These are phyloP conservation scores for Melanostigma gelatinosum DNA, from an alignment of 2,113 vertebrate genomes.

Conservation along the genomic window DNA sequence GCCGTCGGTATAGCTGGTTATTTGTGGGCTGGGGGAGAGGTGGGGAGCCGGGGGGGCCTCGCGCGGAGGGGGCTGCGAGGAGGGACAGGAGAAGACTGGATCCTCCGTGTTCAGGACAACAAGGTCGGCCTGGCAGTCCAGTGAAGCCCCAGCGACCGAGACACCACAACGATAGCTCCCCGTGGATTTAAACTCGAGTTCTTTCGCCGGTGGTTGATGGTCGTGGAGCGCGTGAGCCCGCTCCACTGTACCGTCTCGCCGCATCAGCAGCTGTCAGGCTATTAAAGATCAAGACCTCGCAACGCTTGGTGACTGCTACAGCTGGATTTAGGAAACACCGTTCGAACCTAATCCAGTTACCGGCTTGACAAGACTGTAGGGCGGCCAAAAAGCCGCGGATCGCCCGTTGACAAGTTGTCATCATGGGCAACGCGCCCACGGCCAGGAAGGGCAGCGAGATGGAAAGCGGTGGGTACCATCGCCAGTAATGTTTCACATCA, in stretches of 20 bases:
- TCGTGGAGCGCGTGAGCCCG: slow-evolving; percentile 33
- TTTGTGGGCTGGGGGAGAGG: slow-evolving; percentile 59
- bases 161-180: slow-evolving; percentile 24
- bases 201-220: slow-evolving; percentile 28
- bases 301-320: slow-evolving; percentile 28
- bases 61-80: slow-evolving; percentile 68
- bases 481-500: slow-evolving; percentile 18
- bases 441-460: slow-evolving; percentile 92
- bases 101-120: slow-evolving; percentile 67
- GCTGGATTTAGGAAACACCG: slow-evolving; percentile 50
- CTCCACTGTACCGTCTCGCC: slow-evolving; percentile 33
- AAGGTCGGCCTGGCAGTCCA: slow-evolving; percentile 69
- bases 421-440: slow-evolving; percentile 94
- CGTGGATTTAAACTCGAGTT: slow-evolving; percentile 32
- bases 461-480: slow-evolving; percentile 88
- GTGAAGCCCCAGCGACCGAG: slow-evolving; percentile 37
- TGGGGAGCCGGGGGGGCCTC: slow-evolving; percentile 70
- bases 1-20: slow-evolving; percentile 45
- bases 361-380: slow-evolving; percentile 65
- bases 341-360: slow-evolving; percentile 45
- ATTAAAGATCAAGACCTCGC: slow-evolving; percentile 31
- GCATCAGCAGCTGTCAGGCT: slow-evolving; percentile 63
- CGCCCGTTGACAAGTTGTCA: slow-evolving; percentile 79
- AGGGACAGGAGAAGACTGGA: slow-evolving; percentile 66
- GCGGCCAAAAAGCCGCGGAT: slow-evolving; percentile 70